Evolutionary conservation across 2,113 vertebrate species (phyloP).

Genomic region (Plestiodon gilberti): DNA sequence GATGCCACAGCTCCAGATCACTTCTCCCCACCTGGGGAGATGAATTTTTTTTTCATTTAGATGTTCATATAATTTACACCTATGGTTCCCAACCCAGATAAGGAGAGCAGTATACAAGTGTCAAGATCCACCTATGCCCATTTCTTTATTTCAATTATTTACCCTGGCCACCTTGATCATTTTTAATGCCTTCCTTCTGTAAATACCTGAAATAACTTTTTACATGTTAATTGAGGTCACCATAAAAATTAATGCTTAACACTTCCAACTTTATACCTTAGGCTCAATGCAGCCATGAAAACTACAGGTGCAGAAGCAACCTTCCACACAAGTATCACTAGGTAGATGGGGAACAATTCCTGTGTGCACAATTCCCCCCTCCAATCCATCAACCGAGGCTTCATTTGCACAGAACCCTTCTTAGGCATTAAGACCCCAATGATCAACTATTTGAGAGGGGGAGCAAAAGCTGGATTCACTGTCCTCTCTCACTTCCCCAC

Average conservation of each 20-base stretch:
- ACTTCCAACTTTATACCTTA: neutral
- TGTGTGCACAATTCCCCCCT: neutral
- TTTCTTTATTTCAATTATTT: too few species aligned
- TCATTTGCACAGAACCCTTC: neutral
- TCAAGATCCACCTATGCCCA: too few species aligned
- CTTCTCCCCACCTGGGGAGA: too few species aligned
- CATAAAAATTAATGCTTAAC: neutral
- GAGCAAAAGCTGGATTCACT: neutral
- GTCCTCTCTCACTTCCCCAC: neutral
- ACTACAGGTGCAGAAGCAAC: neutral
- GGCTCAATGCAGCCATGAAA: neutral
- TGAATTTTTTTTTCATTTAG: too few species aligned
- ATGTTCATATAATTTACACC: too few species aligned
- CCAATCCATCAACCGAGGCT: neutral
- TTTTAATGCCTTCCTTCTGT: too few species aligned
- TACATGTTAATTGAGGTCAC: neutral
- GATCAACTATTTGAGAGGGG: neutral
- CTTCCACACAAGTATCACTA: neutral
- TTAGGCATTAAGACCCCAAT: neutral
- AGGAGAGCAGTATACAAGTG: too few species aligned
- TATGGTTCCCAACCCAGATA: too few species aligned
- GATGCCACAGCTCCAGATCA: too few species aligned
- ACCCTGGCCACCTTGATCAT: too few species aligned
- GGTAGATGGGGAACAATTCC: neutral
- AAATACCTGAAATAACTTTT: neutral